Percentiles rank a stretch among this genome's conserved stretches.
Conservation (phyloP, 2,888 invertebrate species). For the Lithophane ornitopus region DNA sequence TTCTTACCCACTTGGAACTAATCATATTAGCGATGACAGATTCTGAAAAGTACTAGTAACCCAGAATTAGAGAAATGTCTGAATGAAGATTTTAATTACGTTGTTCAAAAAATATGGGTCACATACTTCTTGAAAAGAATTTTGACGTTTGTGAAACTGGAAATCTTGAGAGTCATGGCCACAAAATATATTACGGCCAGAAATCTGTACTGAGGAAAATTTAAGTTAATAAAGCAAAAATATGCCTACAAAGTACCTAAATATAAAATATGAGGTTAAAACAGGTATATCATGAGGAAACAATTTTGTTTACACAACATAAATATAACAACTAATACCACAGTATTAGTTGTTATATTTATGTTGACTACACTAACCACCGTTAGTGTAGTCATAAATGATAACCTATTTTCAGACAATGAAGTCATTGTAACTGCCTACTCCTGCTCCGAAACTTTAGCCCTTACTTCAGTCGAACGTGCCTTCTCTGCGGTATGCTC, state of each 20-base stretch:
- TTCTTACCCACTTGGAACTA: slow-evolving; percentile 37
- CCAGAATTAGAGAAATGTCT: slow-evolving; percentile 22
- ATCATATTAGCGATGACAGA: slow-evolving; percentile 42
- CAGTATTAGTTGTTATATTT: too few species aligned
- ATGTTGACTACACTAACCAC: too few species aligned
- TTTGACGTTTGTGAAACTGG: not conserved
- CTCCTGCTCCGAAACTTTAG: slow-evolving; percentile 2
- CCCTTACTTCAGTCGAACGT: slow-evolving; percentile 14
- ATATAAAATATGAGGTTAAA: not conserved
- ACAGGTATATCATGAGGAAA: slow-evolving; percentile 13
- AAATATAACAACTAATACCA: slow-evolving; percentile 32
- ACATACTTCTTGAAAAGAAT: slow-evolving; percentile 35
- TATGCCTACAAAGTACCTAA: not conserved
- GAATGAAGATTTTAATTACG: slow-evolving; percentile 42
- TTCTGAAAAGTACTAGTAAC: slow-evolving; percentile 43
- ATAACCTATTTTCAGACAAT: slow-evolving; percentile 39
- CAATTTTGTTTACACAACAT: slow-evolving; percentile 34
- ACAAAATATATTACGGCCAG: slow-evolving; percentile 17
- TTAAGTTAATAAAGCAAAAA: not conserved
- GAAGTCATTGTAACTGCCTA: slow-evolving; percentile 32
- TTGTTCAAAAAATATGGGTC: slow-evolving; percentile 50
- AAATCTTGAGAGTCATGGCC: slow-evolving; percentile 54
- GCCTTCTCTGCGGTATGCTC: slow-evolving; percentile 8
- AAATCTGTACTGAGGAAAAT: not conserved
- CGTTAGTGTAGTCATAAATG: slow-evolving; percentile 49